Percentiles rank a stretch among this genome's conserved stretches.
Evolutionary conservation across 2,888 invertebrate genomes (phyloP).

Genomic region (Zygaena filipendulae): DNA sequence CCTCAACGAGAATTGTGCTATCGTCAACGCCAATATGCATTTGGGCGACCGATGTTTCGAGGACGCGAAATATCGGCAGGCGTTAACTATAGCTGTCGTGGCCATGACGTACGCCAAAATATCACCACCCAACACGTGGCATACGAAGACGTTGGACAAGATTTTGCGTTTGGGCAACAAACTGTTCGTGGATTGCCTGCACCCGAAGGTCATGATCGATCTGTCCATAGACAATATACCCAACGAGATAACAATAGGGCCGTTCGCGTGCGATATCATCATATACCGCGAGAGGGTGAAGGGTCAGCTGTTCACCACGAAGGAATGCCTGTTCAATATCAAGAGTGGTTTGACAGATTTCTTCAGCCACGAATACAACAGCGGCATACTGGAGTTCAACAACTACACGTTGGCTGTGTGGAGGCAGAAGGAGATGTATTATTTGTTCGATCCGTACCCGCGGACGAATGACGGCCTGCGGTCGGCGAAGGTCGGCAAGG

Average conservation of each 20-base stretch:
- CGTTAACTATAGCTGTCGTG: slow-evolving; percentile 67
- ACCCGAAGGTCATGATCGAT: slow-evolving; percentile 57
- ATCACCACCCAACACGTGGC: slow-evolving; percentile 72
- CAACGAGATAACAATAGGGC: slow-evolving; percentile 64
- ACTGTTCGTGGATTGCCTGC: slow-evolving; percentile 60
- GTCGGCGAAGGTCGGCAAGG: slow-evolving; percentile 64
- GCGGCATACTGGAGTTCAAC: slow-evolving; percentile 69
- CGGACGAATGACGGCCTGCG: slow-evolving; percentile 66
- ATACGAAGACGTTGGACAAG: slow-evolving; percentile 67
- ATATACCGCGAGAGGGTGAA: slow-evolving; percentile 63
- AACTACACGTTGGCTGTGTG: slow-evolving; percentile 69
- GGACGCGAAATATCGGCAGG: slow-evolving; percentile 68
- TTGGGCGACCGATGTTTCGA: slow-evolving; percentile 69
- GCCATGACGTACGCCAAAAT: slow-evolving; percentile 74
- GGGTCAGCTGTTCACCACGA: slow-evolving; percentile 55
- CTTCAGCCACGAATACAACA: slow-evolving; percentile 58
- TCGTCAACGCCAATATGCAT: slow-evolving; percentile 68
- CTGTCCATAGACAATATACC: slow-evolving; percentile 65
- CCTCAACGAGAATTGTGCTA: slow-evolving; percentile 64
- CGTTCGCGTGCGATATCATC: slow-evolving; percentile 67
- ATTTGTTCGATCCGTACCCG: slow-evolving; percentile 74
- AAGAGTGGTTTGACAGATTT: slow-evolving; percentile 56
- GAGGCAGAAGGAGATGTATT: slow-evolving; percentile 72
- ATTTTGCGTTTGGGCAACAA: slow-evolving; percentile 69
- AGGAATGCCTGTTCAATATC: slow-evolving; percentile 62